Evolutionary conservation across 2,797 vertebrate species (phyloP).

Genomic region (Chanos chanos): DNA sequence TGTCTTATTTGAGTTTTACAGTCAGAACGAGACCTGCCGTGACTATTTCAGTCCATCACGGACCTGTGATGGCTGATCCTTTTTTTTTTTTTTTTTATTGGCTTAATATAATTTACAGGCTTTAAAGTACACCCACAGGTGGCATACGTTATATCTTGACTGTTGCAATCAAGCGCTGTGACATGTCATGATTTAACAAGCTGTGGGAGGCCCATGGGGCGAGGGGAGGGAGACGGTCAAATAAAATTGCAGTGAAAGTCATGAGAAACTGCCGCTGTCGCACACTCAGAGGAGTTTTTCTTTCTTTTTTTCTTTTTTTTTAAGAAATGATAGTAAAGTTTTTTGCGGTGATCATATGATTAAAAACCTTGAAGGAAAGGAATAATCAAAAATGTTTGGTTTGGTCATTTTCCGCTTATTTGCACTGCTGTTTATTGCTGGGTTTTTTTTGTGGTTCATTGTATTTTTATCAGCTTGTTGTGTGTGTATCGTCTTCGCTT

Average conservation of each 20-base stretch:
- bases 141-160: conserved; percentile 49
- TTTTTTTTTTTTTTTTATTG: conserved; percentile 50
- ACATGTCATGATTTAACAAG: conserved; percentile 56
- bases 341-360: conserved; percentile 3
- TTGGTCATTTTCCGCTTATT: background rate
- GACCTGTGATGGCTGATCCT: conserved; percentile 40
- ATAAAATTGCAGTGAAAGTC: conserved; percentile 1
- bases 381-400: background rate
- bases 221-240: conserved; percentile 26
- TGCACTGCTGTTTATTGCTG: background rate
- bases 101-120: conserved; percentile 51
- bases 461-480: background rate
- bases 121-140: conserved; percentile 51
- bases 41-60: conserved; percentile 48
- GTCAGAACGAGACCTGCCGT: conserved; percentile 39
- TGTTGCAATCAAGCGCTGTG: conserved; percentile 49
- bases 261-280: conserved; percentile 24
- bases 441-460: background rate
- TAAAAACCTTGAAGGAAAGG: conserved; percentile 9
- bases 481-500: background rate
- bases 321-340: conserved; percentile 7
- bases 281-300: conserved; percentile 10
- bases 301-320: too few relatives aligned
- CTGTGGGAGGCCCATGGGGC: conserved; percentile 42
- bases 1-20: conserved; percentile 40